Conservation (phyloP, 2,888 invertebrate species). For the Aricia artaxerxes region DNA sequence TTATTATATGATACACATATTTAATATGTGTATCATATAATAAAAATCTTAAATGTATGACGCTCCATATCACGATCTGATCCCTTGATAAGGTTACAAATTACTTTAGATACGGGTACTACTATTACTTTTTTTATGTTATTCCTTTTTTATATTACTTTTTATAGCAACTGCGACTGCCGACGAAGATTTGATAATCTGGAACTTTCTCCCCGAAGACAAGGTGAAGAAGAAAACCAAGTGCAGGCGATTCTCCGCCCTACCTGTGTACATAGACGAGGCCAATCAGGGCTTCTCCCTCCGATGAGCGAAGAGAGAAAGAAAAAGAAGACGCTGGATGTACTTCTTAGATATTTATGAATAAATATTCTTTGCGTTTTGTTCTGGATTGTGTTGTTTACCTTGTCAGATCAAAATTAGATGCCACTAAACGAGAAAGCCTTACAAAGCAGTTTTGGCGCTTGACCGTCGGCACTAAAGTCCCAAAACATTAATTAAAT, state of each 20-base stretch:
- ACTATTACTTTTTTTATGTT: too few species aligned
- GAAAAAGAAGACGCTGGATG: conserved; percentile 41
- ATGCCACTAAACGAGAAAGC: too few species aligned
- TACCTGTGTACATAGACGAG: conserved; percentile 61
- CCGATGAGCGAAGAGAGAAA: conserved; percentile 38
- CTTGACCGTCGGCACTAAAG: too few species aligned
- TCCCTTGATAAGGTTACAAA: too few species aligned
- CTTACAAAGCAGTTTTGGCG: too few species aligned
- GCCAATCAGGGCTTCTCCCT: conserved; percentile 52
- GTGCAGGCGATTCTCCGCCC: conserved; percentile 52
- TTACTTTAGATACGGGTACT: too few species aligned
- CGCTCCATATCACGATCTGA: too few species aligned
- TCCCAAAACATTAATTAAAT: too few species aligned
- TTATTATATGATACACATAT: too few species aligned
- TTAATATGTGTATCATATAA: too few species aligned
- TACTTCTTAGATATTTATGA: conserved; percentile 33
- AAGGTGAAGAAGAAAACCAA: conserved; percentile 46
- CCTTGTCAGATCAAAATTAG: too few species aligned
- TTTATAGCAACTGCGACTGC: conserved; percentile 68
- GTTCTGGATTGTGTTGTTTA: background rate
- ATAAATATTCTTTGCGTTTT: conserved; percentile 25
- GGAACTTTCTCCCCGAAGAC: conserved; percentile 73
- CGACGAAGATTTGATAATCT: conserved; percentile 72
- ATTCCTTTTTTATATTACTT: background rate
- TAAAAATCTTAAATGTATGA: too few species aligned